Evolutionary conservation across 1,140 invertebrate species (phyloP).

Genomic region (Heliothis virescens): DNA sequence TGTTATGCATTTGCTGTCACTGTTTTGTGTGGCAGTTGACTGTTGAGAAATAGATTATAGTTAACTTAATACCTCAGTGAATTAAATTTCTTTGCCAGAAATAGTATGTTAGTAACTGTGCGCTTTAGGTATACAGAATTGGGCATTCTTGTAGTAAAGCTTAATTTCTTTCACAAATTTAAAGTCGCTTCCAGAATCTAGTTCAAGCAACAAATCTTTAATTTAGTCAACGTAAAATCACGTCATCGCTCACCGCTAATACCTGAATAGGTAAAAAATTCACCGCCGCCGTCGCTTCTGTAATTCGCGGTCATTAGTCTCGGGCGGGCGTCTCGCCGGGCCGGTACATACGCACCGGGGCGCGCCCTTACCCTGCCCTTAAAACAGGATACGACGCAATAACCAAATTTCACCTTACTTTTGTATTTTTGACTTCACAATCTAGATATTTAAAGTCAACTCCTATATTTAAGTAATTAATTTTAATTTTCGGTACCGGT

Average conservation of each 20-base stretch:
- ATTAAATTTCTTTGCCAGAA: no score
- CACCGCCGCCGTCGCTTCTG: constrained; percentile 21
- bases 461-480: not conserved
- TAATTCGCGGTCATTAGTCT: constrained; percentile 37
- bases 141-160: no score
- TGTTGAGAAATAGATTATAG: no score
- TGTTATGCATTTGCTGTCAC: no score
- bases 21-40: no score
- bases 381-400: constrained; percentile 39
- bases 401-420: constrained; percentile 27
- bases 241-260: constrained; percentile 17
- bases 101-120: no score
- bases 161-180: no score
- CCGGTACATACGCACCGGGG: constrained; percentile 51
- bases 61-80: no score
- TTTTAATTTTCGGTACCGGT: constrained; percentile 13
- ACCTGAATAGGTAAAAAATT: constrained; percentile 36
- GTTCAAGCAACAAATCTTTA: constrained; percentile 21
- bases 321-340: constrained; percentile 17
- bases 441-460: not conserved
- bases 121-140: no score
- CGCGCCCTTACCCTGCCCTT: constrained; percentile 52
- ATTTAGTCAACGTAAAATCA: constrained; percentile 19
- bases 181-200: not conserved
- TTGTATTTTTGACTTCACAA: constrained; percentile 3